These are phyloP conservation scores for Apamea anceps DNA, from an alignment of 2,888 invertebrate genomes.

Conservation along the genomic window DNA sequence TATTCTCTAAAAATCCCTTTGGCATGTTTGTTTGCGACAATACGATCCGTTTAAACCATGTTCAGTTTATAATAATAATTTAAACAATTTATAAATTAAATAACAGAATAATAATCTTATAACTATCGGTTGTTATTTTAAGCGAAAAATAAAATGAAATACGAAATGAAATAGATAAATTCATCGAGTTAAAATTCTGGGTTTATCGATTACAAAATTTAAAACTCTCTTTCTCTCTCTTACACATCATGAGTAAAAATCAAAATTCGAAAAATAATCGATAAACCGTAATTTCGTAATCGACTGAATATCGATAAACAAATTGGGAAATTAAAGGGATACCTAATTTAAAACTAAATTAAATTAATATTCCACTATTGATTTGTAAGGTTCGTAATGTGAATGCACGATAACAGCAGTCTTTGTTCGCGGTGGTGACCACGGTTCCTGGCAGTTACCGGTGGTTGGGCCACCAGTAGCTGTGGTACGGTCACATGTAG, in stretches of 20 bases:
- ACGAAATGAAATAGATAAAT: not conserved
- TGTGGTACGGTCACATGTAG: slow-evolving; percentile 85
- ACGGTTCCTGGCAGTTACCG: slow-evolving; percentile 58
- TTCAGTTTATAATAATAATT: not conserved
- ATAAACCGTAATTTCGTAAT: slow-evolving; percentile 32
- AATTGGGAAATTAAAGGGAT: slow-evolving; percentile 3
- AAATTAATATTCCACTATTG: slow-evolving; percentile 33
- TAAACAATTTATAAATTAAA: slow-evolving; percentile 40
- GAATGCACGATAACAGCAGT: slow-evolving; percentile 47
- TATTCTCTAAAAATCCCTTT: slow-evolving; percentile 72
- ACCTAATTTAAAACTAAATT: slow-evolving; percentile 14
- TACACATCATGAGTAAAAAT: not conserved
- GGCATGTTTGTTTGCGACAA: slow-evolving; percentile 65
- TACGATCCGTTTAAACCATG: slow-evolving; percentile 41
- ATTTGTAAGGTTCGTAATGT: slow-evolving; percentile 41
- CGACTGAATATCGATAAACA: slow-evolving; percentile 26
- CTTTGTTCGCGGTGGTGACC: slow-evolving; percentile 42
- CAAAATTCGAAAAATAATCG: not conserved
- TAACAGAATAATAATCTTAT: slow-evolving; percentile 25
- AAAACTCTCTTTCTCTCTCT: not conserved
- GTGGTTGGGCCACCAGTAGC: slow-evolving; percentile 80
- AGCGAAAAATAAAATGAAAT: not conserved
- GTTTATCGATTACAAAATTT: slow-evolving; percentile 5
- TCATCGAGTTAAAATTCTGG: slow-evolving; percentile 6
- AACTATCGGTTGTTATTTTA: slow-evolving; percentile 27